Conservation (phyloP, 2,888 invertebrate species). For the Machimus rusticus region DNA sequence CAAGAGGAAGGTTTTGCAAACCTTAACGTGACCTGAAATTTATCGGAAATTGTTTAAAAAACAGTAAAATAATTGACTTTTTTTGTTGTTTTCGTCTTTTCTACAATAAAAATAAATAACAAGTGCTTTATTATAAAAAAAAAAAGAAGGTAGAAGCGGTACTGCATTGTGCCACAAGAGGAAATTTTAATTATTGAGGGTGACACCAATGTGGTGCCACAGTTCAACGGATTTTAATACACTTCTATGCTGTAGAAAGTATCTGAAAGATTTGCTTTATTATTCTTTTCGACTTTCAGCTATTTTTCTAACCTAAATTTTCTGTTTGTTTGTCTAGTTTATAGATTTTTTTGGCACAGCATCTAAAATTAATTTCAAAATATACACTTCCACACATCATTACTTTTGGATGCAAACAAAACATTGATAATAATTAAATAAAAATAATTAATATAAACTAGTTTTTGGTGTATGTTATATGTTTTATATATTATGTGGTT, state of each 20-base stretch:
- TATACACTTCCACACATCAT: not conserved
- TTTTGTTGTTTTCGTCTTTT: not conserved
- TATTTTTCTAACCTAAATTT: too few species aligned
- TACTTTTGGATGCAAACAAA: not conserved
- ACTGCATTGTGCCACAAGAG: too few species aligned
- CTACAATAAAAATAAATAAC: not conserved
- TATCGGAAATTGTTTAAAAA: conserved; percentile 2
- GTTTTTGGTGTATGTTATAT: too few species aligned
- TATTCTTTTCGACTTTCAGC: too few species aligned
- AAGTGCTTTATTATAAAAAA: not conserved
- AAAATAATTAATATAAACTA: not conserved
- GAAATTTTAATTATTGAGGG: too few species aligned
- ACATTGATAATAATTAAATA: not conserved
- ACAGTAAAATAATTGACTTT: not conserved
- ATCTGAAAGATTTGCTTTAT: too few species aligned
- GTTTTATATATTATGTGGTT: not conserved
- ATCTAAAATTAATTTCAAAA: not conserved
- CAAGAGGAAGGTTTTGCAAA: conserved; percentile 32
- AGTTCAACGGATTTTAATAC: too few species aligned
- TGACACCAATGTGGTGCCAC: too few species aligned
- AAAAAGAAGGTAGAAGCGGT: not conserved
- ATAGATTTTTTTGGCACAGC: not conserved
- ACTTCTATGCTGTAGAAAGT: too few species aligned
- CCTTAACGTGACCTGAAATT: conserved; percentile 32
- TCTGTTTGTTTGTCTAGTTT: not conserved